Evolutionary conservation across 2,888 invertebrate genomes (phyloP).

Genomic region (Microplitis deprimator): DNA sequence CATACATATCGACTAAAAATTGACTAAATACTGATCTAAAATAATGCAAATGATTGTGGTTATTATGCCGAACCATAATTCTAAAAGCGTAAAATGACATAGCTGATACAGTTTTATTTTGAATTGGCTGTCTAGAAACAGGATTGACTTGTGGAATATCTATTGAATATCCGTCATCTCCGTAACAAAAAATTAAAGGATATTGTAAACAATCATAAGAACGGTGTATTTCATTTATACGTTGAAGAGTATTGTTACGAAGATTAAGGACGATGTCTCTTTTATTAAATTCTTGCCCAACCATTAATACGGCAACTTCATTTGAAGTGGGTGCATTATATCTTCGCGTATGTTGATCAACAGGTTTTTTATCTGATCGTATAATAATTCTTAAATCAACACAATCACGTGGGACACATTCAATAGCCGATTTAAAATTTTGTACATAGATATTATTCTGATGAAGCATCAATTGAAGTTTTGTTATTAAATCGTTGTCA

Average conservation of each 20-base stretch:
- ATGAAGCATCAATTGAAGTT: too few relatives aligned
- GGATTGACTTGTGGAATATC: conserved; percentile 43
- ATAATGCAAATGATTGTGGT: conserved; percentile 54
- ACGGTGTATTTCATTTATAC: conserved; percentile 54
- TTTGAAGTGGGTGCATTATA: conserved; percentile 53
- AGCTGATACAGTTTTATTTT: conserved; percentile 53
- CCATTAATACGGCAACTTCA: conserved; percentile 56
- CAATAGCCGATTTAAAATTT: too few relatives aligned
- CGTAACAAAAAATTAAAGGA: conserved; percentile 58
- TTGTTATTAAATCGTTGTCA: too few relatives aligned
- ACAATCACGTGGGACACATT: conserved; percentile 32
- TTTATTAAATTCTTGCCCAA: conserved; percentile 41
- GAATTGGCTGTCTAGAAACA: conserved; percentile 32
- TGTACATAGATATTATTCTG: background rate
- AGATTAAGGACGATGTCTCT: conserved; percentile 14
- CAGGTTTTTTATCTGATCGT: conserved; percentile 56
- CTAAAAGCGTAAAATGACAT: conserved; percentile 51
- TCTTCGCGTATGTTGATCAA: conserved; percentile 38
- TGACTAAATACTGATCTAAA: conserved; percentile 59
- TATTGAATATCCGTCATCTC: conserved; percentile 56
- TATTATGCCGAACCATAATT: conserved; percentile 55
- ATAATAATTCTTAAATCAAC: conserved; percentile 55
- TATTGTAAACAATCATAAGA: conserved; percentile 67
- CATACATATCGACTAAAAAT: conserved; percentile 66
- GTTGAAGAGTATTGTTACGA: background rate